phyloP scores from a whole-genome alignment of 2,797 vertebrate species.

The Pampus argenteus region DNA sequence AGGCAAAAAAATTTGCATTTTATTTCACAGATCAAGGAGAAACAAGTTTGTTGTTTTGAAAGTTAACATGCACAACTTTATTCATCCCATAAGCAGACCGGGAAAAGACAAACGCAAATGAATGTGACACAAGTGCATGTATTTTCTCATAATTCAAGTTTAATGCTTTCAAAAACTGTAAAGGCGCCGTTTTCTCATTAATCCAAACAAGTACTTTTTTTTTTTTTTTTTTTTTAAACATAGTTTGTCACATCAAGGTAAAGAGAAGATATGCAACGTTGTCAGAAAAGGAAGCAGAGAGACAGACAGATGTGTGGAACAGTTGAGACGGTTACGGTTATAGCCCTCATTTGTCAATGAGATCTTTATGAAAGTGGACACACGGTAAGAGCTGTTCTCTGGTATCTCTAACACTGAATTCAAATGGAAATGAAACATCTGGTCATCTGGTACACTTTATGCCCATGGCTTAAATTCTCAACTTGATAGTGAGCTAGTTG shows the following conservation, averaged over 20 bases:
- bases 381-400: constrained; percentile 24
- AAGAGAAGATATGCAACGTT: constrained; percentile 79
- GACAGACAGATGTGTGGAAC: constrained; percentile 36
- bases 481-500: not conserved
- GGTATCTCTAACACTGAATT: constrained; percentile 20
- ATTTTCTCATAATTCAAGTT: constrained; percentile 80
- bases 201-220: constrained; percentile 71
- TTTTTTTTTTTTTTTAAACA: too few species aligned
- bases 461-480: constrained; percentile 39
- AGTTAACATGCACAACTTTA: not conserved
- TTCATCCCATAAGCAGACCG: not conserved
- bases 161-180: constrained; percentile 81
- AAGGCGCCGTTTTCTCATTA: constrained; percentile 77
- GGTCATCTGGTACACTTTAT: constrained; percentile 18
- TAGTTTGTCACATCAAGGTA: constrained; percentile 65
- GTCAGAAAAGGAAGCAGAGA: constrained; percentile 53
- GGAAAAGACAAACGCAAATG: not conserved
- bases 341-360: constrained; percentile 79
- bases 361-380: constrained; percentile 48
- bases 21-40: too few species aligned
- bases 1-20: not conserved
- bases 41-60: not conserved
- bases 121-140: not conserved
- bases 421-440: constrained; percentile 1
- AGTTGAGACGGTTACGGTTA: constrained; percentile 64